These are phyloP conservation scores for Battus philenor DNA, from an alignment of 1,140 invertebrate species.

Conservation along the genomic window DNA sequence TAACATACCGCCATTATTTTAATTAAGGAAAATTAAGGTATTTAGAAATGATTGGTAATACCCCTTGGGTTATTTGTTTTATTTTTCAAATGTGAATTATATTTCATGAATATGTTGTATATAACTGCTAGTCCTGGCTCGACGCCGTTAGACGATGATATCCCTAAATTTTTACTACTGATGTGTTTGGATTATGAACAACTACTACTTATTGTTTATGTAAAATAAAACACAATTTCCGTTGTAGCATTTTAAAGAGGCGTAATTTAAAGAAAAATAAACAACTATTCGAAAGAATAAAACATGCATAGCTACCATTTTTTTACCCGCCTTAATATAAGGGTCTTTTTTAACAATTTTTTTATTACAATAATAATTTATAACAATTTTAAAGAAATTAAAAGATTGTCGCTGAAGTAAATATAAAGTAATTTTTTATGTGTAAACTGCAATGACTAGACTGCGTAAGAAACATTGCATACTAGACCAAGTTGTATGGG, in stretches of 20 bases:
- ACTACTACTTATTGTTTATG: slow-evolving; percentile 1
- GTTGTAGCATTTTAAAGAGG: slow-evolving; percentile 12
- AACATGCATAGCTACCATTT: not conserved
- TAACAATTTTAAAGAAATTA: too few relatives aligned
- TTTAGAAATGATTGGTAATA: slow-evolving; percentile 7
- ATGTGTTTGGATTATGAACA: not conserved
- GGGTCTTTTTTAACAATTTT: too few relatives aligned
- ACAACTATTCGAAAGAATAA: slow-evolving; percentile 9
- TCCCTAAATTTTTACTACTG: not conserved
- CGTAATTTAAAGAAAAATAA: slow-evolving; percentile 15
- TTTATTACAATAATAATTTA: too few relatives aligned
- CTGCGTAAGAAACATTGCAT: too few relatives aligned
- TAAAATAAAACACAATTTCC: slow-evolving; percentile 3
- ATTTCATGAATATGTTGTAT: not conserved
- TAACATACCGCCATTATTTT: slow-evolving; percentile 8
- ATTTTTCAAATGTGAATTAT: not conserved
- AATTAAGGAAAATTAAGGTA: slow-evolving; percentile 2
- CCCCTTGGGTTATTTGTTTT: not conserved
- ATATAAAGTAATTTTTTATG: too few relatives aligned
- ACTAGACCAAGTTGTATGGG: too few relatives aligned
- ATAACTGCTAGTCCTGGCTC: slow-evolving; percentile 10
- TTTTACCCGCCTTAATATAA: too few relatives aligned
- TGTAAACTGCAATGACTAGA: too few relatives aligned
- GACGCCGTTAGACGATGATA: not conserved
- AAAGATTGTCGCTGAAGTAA: too few relatives aligned